Evolutionary conservation across 2,797 vertebrate species (phyloP).

Genomic region (Rhabdophis nuchalis): DNA sequence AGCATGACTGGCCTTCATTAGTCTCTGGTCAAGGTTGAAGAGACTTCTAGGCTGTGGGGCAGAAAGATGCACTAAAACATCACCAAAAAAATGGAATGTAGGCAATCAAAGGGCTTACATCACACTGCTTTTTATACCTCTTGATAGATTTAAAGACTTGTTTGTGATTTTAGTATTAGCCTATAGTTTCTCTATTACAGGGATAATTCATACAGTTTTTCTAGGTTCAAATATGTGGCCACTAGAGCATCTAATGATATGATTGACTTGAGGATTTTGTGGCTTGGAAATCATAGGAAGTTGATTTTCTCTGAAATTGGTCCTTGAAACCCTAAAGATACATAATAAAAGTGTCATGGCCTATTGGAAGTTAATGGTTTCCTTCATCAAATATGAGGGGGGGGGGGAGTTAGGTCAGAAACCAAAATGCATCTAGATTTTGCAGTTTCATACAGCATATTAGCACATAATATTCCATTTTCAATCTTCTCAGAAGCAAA

Average conservation of each 20-base stretch:
- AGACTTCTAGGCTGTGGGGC: not conserved
- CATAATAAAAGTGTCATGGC: not conserved
- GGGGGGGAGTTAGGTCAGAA: not conserved
- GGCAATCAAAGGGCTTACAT: not conserved
- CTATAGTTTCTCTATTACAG: not conserved
- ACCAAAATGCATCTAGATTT: not conserved
- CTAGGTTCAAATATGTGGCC: not conserved
- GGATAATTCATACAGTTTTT: not conserved
- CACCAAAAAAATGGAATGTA: not conserved
- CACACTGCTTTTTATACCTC: not conserved
- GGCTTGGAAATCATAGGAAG: not conserved
- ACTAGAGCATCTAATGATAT: not conserved
- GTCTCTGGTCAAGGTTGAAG: not conserved
- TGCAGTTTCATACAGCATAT: not conserved
- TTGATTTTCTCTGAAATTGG: not conserved
- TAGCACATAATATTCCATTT: not conserved
- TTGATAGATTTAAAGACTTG: not conserved
- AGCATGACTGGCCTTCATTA: not conserved
- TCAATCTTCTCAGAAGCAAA: not conserved
- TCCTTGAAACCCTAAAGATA: not conserved
- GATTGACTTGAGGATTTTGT: not conserved
- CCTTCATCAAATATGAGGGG: not conserved
- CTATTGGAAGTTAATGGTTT: not conserved
- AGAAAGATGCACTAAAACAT: not conserved
- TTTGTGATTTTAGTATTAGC: not conserved